phyloP scores from a whole-genome alignment of 2,113 vertebrate species.

The Gopherus evgoodei region DNA sequence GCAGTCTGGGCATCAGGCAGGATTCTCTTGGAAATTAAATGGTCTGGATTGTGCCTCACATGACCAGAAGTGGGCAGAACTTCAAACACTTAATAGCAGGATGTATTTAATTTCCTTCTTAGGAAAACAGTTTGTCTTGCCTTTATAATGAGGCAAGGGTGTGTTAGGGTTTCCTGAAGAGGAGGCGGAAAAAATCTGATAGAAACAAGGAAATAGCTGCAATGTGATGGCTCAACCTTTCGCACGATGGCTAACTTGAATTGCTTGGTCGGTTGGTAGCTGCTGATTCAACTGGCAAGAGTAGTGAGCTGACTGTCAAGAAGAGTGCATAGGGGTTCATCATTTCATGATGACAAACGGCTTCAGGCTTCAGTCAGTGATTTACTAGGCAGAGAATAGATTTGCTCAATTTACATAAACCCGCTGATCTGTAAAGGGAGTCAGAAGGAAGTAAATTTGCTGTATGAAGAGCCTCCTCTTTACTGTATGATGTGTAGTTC shows the following conservation, averaged over 20 bases:
- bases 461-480: not conserved
- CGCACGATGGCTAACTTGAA: not conserved
- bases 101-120: not conserved
- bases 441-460: not conserved
- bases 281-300: not conserved
- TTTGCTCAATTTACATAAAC: slow-evolving; percentile 19
- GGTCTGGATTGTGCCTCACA: not conserved
- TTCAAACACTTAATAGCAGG: not conserved
- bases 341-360: slow-evolving; percentile 31
- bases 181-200: not conserved
- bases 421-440: slow-evolving; percentile 15
- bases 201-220: not conserved
- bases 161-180: not conserved
- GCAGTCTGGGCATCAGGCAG: too few relatives aligned
- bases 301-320: not conserved
- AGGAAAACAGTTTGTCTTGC: not conserved
- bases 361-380: slow-evolving; percentile 3
- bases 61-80: accelerated
- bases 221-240: not conserved
- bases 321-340: not conserved
- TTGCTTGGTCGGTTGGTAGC: not conserved
- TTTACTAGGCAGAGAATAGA: not conserved
- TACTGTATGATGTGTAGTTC: not conserved
- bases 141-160: not conserved
- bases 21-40: not conserved